phyloP scores from a whole-genome alignment of 1,140 invertebrate genomes.

The Phocides pigmalion region DNA sequence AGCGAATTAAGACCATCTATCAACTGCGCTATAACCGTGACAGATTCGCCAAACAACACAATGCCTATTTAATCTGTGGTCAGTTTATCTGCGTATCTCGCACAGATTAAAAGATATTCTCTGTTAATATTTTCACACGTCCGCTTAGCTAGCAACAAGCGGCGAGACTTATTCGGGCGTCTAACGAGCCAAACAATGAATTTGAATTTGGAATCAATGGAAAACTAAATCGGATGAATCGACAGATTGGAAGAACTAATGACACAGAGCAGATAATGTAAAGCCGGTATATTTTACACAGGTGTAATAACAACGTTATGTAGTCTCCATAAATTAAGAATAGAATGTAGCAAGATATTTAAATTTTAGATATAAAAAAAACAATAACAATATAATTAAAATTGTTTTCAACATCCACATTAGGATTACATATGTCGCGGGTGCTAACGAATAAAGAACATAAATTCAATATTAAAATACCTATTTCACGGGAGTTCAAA shows the following conservation, averaged over 20 bases:
- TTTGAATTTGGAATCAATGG: conserved; percentile 67
- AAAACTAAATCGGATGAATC: conserved; percentile 78
- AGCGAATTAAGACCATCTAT: no score
- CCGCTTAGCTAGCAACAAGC: conserved; percentile 58
- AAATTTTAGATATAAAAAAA: no score
- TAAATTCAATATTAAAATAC: no score
- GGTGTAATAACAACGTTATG: neutral
- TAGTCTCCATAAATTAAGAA: no score
- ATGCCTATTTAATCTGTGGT: conserved; percentile 32
- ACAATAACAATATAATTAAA: no score
- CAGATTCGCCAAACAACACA: conserved; percentile 3
- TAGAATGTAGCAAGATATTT: no score
- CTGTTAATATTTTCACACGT: conserved; percentile 61
- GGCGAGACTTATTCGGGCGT: conserved; percentile 45
- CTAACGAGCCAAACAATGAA: conserved; percentile 63
- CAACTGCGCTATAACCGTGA: conserved; percentile 2
- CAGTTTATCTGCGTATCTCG: conserved; percentile 37
- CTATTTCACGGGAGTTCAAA: no score
- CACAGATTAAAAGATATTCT: conserved; percentile 7
- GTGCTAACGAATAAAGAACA: no score
- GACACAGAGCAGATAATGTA: conserved; percentile 19
- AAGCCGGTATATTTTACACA: neutral
- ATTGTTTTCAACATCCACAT: no score
- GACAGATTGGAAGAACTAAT: conserved; percentile 65
- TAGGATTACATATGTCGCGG: no score